Percentiles rank a stretch among this genome's conserved stretches.
Evolutionary conservation across 2,113 vertebrate species (phyloP).

Genomic region (Malaclemys terrapin): DNA sequence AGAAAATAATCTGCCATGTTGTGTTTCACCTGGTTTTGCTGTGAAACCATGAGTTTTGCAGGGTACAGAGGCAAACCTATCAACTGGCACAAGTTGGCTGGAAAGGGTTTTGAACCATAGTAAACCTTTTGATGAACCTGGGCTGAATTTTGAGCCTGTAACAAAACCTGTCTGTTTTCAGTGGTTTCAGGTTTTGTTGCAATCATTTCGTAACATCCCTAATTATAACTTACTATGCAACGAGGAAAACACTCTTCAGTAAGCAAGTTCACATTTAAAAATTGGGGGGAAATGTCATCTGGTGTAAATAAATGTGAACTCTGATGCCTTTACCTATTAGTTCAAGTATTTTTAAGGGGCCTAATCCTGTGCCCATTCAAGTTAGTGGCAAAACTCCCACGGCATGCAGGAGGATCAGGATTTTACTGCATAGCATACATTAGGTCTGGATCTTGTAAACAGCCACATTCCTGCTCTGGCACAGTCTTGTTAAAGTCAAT

Average conservation of each 20-base stretch:
- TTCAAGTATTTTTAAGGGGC: background rate
- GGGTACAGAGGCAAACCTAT: constrained; percentile 17
- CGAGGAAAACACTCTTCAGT: background rate
- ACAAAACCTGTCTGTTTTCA: constrained; percentile 55
- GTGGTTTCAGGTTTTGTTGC: constrained; percentile 39
- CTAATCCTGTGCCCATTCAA: background rate
- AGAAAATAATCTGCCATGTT: background rate
- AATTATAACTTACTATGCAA: background rate
- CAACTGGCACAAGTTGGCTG: background rate
- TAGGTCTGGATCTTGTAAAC: background rate
- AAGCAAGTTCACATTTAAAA: background rate
- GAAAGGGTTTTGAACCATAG: constrained; percentile 64
- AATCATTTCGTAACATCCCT: constrained; percentile 25
- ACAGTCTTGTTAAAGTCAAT: background rate
- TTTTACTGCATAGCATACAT: background rate
- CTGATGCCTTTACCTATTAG: background rate
- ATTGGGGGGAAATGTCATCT: background rate
- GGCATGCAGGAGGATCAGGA: background rate
- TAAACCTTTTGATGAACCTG: constrained; percentile 49
- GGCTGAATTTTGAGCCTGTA: constrained; percentile 50
- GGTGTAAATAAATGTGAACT: background rate
- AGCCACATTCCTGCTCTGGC: background rate
- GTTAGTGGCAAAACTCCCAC: fast-evolving
- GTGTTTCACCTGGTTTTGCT: background rate
- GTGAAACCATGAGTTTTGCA: background rate